Percentiles rank a stretch among this genome's conserved stretches.
These are phyloP conservation scores for Vollenhovia emeryi DNA, from an alignment of 1,140 invertebrate genomes.

Conservation along the genomic window DNA sequence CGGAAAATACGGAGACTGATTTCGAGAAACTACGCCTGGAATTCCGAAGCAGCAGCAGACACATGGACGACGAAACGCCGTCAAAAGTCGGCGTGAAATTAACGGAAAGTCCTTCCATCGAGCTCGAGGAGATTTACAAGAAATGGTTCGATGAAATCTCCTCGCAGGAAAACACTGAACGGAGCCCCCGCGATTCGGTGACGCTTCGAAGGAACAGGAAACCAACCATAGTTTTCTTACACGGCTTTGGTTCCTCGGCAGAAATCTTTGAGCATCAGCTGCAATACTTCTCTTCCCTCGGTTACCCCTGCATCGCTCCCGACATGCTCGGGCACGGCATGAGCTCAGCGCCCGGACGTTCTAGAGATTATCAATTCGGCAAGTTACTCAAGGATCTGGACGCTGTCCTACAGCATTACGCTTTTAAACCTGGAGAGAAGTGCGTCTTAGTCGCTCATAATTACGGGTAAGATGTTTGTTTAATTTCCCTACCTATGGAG, in stretches of 20 bases:
- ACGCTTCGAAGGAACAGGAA: constrained; percentile 80
- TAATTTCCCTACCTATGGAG: too few species aligned
- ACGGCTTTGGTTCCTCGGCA: constrained; percentile 91
- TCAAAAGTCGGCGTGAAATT: constrained; percentile 70
- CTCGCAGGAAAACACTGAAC: not conserved
- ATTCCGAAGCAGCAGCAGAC: constrained; percentile 70
- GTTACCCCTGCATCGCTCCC: constrained; percentile 89
- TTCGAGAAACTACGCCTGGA: constrained; percentile 79
- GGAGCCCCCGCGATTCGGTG: constrained; percentile 61
- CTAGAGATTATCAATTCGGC: constrained; percentile 88
- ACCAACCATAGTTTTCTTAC: constrained; percentile 89
- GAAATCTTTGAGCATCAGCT: constrained; percentile 89
- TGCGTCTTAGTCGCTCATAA: constrained; percentile 83
- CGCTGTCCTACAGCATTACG: constrained; percentile 88
- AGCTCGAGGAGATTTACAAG: constrained; percentile 70
- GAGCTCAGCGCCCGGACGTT: constrained; percentile 87
- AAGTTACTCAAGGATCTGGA: constrained; percentile 88
- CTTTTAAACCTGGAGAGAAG: constrained; percentile 81
- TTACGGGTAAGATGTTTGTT: constrained; percentile 82
- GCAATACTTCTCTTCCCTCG: constrained; percentile 87
- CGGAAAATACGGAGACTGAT: constrained; percentile 65
- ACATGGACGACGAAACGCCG: constrained; percentile 76
- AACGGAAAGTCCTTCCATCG: constrained; percentile 53
- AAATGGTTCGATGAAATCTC: constrained; percentile 60
- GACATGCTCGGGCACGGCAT: constrained; percentile 91